A percentile compares a stretch with the other conserved stretches of the same genome.
These are phyloP conservation scores for Tromatobia lineatoria DNA, from an alignment of 2,888 invertebrate species.

Conservation along the genomic window DNA sequence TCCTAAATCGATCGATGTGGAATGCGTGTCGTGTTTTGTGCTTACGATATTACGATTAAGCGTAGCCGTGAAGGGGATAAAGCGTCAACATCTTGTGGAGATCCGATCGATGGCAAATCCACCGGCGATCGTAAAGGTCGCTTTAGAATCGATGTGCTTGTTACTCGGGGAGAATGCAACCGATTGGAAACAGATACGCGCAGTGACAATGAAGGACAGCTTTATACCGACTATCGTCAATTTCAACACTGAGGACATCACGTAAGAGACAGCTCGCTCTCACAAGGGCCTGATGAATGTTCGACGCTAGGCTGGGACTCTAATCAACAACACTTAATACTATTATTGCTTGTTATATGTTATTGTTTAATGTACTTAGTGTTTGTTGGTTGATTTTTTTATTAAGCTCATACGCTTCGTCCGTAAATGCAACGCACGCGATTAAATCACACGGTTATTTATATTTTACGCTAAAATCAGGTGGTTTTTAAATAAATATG, in stretches of 20 bases:
- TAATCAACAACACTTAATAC: slow-evolving; percentile 73
- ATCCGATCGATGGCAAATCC: slow-evolving; percentile 98
- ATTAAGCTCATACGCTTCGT: slow-evolving; percentile 51
- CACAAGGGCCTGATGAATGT: slow-evolving; percentile 72
- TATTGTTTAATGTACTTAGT: slow-evolving; percentile 66
- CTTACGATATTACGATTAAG: slow-evolving; percentile 69
- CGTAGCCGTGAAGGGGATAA: slow-evolving; percentile 96
- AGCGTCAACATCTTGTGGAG: slow-evolving; percentile 98
- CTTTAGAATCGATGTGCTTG: slow-evolving; percentile 97
- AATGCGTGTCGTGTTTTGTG: slow-evolving; percentile 43
- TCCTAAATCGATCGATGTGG: slow-evolving; percentile 14
- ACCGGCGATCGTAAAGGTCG: slow-evolving; percentile 96
- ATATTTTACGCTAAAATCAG: too few species aligned
- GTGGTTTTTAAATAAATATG: too few species aligned
- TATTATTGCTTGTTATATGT: slow-evolving; percentile 79
- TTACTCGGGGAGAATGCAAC: slow-evolving; percentile 95
- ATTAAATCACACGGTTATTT: not conserved
- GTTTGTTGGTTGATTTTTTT: slow-evolving; percentile 57
- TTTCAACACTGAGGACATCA: slow-evolving; percentile 96
- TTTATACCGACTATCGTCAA: slow-evolving; percentile 97
- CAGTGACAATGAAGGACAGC: slow-evolving; percentile 97
- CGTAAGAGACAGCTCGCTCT: slow-evolving; percentile 89
- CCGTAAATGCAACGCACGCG: slow-evolving; percentile 43
- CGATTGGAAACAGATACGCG: slow-evolving; percentile 97
- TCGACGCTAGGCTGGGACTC: slow-evolving; percentile 76